Evolutionary conservation across 2,888 invertebrate genomes (phyloP), one percentile per base, ranked within the genome.

Genomic region (Athalia circularis): DNA sequence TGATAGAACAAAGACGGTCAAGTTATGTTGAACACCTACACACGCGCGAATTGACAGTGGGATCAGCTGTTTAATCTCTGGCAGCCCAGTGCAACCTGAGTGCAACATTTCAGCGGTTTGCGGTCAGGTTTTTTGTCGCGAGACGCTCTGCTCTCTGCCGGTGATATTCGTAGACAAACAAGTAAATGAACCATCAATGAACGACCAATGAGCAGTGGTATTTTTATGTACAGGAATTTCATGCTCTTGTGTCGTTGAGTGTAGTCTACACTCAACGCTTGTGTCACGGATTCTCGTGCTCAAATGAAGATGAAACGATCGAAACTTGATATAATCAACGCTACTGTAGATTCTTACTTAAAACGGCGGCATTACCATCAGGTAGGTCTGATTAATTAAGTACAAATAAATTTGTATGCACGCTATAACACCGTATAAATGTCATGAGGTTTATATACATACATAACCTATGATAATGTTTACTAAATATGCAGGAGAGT

Each of bases 341-440:
- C 93, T 82, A 94, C 93, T 81, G 92, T 94, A 84, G 92, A 93
- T 85, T 93, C 93, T 80, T 95, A 95, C 91, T 91, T 95, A 86
- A 94, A 94, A 89, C 92, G 94, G 80, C 92, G 95, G 72, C 94
- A 94, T 86, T 95, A 94, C 88, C 54, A 72, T 72, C 93, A 94
- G 84, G 94, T 93, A 89, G 90, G 90, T 79, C 29, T 13, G 57
- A 11, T 67, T 65, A 5, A 13, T 11, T 29, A 67, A 8, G 0
- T 43, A 70, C 11, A n/a, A 45, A 45, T 45, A 48, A 5, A 45
- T 67, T 67, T 0, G 15, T 50, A 67, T 13, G 48, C 67, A 4
- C 47, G 29, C 50, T 50, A 67, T 45, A 47, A 45, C 8, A 9
- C 8, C 59, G 59, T 59, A 47, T n/a, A 11, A 4, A 43, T 11